Percentiles rank a stretch among this genome's conserved stretches.
Conservation (phyloP, 2,888 invertebrate genomes). For the Epinotia nisella region DNA sequence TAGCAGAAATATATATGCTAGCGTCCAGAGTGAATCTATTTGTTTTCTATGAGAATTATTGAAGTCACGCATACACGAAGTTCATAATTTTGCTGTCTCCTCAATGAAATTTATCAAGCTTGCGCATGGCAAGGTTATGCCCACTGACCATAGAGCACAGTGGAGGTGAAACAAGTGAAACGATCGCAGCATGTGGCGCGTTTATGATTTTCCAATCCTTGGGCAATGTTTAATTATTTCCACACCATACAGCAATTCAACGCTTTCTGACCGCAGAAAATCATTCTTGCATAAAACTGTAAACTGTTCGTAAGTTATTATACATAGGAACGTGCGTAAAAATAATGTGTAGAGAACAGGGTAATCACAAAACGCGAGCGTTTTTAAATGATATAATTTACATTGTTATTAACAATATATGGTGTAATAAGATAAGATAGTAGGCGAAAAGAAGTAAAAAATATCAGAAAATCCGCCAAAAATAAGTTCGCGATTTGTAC, state of each 20-base stretch:
- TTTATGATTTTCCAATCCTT: constrained; percentile 36
- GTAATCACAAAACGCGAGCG: background rate
- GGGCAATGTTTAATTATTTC: constrained; percentile 39
- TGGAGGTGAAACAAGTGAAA: constrained; percentile 41
- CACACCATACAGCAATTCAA: constrained; percentile 33
- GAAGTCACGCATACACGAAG: background rate
- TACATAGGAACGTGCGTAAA: background rate
- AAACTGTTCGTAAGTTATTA: constrained; percentile 1
- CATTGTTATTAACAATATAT: background rate
- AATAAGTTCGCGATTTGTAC: too few species aligned
- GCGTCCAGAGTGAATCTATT: background rate
- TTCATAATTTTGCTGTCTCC: constrained; percentile 2
- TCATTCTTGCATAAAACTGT: background rate
- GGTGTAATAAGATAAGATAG: background rate
- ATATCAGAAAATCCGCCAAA: background rate
- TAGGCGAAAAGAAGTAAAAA: background rate
- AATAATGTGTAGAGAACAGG: background rate
- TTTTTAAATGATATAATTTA: too few species aligned
- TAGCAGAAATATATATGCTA: background rate
- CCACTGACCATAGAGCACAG: constrained; percentile 21
- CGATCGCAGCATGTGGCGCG: constrained; percentile 39
- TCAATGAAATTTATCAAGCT: constrained; percentile 11
- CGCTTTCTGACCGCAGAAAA: constrained; percentile 29
- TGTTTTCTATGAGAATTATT: background rate
- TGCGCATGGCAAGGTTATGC: constrained; percentile 32